Evolutionary conservation across 2,113 vertebrate species (phyloP), one percentile per base, ranked within the genome.

Genomic region (Trogon surrucura): DNA sequence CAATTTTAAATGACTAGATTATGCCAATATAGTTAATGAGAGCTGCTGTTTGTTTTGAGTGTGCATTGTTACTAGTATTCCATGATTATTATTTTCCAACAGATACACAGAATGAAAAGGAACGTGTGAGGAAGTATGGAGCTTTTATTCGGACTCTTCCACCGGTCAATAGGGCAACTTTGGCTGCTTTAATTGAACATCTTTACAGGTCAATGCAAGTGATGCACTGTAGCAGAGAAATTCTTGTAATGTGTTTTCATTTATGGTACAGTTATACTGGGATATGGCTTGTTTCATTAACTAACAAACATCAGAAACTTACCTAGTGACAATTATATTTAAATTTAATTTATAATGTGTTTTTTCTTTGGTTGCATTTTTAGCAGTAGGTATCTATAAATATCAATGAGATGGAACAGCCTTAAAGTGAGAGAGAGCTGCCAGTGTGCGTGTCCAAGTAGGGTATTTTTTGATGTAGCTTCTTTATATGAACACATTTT

Each of bases 121-220:
- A 98, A 70, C 98, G 99, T 80, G 98, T 99, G 62, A 98, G 97
- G 91, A 99, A 99, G 90, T 99, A 99, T 69, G 98, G 97, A 50
- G 97, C 98, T 81, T 99, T 99, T 96, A 99, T 99, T 88, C 98
- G 91, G 61, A 98, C 98, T 13, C 98, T 99, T 95, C 99, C 99
- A 45, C 98, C 97, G 54, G 98, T 99, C 95, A 99, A 98, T 96
- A 97, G 98, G 97, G 98, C 98, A 66, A 99, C 99, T 5, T 81
- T 99, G 50, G 98, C 98, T 57, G 99, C 99, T 69, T 89, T 99
- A 91, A 98, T 99, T 81, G 99, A 99, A 93, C 99, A 99, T 91
- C 98, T 99, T 84, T 99, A 99, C 97, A 99, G 99, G 99, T 99
- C 73, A 94, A 94, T 96, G 36, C 62, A 88, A 78, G 85, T 62